Evolutionary conservation across 2,888 invertebrate genomes (phyloP), one percentile per base, ranked within the genome.

Genomic region (Cryptocephalus primarius): DNA sequence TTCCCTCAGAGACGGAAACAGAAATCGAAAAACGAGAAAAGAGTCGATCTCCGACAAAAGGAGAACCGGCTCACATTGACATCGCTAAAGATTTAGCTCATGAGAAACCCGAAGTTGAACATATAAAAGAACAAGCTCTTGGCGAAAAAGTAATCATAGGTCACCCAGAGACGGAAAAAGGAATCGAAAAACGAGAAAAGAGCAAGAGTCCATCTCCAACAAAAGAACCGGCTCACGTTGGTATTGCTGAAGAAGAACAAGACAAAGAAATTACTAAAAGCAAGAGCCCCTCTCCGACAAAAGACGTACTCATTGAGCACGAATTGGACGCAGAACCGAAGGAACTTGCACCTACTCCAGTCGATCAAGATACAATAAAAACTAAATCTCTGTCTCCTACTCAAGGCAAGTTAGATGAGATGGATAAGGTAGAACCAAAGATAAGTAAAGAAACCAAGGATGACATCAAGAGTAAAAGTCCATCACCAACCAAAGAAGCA

Each of bases 301-400:
- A 22, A 22, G 22, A 22, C 2, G 22, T 22, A 22, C 22, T 22
- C 2, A 22, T 22, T 40, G 38, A 38, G 14, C 10, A 4, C 11
- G 9, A 39, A 32, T 41, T 33, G 11, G 31, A 43, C 31, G 46
- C 38, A 32, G 42, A 42, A 10, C 42, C 32, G 31, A 40, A 42
- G 11, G 11, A 22, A 22, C 1, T 8, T 9, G 1, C 39, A 38
- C 8, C 40, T 14, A 9, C 32, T 38, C n/a, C 11, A 45, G 43
- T 46, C 9, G 13, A 40, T 10, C 36, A 22, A 22, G 22, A 22
- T 6, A 4, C 22, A 4, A 2, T 4, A 22, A 22, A 22, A 22
- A 22, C 3, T 22, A 22, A 22, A 22, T 6, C 22, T 22, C 2
- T 6, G 6, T 22, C 22, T 22, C 22, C 22, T 4, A 22, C 22